Evolutionary conservation across 2,113 vertebrate species (phyloP), one percentile per base, ranked within the genome.

Genomic region (Hystrix cristata): DNA sequence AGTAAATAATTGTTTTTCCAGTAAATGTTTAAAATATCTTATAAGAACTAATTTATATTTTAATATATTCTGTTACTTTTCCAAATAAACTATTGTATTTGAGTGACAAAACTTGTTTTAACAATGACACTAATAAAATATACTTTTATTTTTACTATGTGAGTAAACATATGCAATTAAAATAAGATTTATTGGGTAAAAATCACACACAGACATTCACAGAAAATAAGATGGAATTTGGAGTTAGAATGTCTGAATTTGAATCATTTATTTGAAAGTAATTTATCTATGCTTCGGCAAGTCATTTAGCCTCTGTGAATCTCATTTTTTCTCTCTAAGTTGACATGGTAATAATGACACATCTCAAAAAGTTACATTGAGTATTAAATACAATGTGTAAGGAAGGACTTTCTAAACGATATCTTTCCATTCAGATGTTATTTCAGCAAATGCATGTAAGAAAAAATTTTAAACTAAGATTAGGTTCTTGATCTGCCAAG

Each of bases 251-350:
- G 59, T 65, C 10, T 81, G 53, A 95, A 27, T 69, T 43, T 81
- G 87, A 94, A 81, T 57, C n/a, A 57, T 67, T 46, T 93, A 64
- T 85, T 74, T 92, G 67, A 92, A 10, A 72, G 2, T 29, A 46
- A 62, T 71, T 29, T 43, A n/a, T 88, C 19, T 59, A 3, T 55
- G 5, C 9, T 78, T 78, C 55, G 16, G 29, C 43, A 90, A 78
- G 5, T 92, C 11, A 60, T 86, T 31, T 82, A 67, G 51, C 19
- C 21, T 90, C 93, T 46, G 12, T 64, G 21, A 90, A 46, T 71
- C 3, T 67, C 13, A 14, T 69, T 90, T 76, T 78, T 60, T 38
- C 74, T 31, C 10, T 79, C 23, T 82, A 84, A 74, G 79, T 93
- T 91, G 90, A 23, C 19, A 29, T 65, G 19, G 12, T 65, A 65